Conservation (phyloP, 2,888 invertebrate genomes). For the Amphimallon solstitiale region DNA sequence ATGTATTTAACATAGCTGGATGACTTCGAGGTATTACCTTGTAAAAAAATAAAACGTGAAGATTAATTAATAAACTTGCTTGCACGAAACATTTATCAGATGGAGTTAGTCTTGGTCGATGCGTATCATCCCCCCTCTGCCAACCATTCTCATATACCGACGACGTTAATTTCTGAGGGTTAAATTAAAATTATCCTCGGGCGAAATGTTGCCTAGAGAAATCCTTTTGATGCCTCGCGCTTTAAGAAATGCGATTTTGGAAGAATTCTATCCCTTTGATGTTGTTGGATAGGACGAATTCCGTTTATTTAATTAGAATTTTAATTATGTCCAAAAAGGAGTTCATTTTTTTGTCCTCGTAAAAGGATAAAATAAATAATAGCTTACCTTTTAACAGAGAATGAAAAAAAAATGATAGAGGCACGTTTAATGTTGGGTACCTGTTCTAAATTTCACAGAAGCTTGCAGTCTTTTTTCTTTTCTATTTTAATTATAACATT, state of each 20-base stretch:
- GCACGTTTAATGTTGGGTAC: no score
- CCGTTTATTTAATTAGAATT: conserved; percentile 6
- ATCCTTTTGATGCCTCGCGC: neutral
- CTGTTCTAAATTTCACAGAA: no score
- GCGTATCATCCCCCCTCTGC: neutral
- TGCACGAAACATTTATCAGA: no score
- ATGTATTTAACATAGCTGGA: no score
- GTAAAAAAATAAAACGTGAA: no score
- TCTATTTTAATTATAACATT: no score
- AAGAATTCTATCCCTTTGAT: conserved; percentile 4
- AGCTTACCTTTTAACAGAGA: no score
- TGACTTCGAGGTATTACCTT: no score
- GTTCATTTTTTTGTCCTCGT: neutral
- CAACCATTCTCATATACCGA: neutral
- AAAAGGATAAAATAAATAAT: no score
- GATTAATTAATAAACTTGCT: no score
- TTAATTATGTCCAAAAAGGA: conserved; percentile 5
- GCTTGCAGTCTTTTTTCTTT: no score
- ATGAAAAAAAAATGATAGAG: no score
- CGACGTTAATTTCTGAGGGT: neutral
- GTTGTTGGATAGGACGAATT: neutral
- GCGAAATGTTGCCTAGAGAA: neutral
- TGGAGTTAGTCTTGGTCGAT: neutral
- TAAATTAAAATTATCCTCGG: conserved; percentile 2
- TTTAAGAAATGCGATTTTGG: neutral